phyloP scores from a whole-genome alignment of 1,140 invertebrate species.

The Propsilocerus akamusi region DNA sequence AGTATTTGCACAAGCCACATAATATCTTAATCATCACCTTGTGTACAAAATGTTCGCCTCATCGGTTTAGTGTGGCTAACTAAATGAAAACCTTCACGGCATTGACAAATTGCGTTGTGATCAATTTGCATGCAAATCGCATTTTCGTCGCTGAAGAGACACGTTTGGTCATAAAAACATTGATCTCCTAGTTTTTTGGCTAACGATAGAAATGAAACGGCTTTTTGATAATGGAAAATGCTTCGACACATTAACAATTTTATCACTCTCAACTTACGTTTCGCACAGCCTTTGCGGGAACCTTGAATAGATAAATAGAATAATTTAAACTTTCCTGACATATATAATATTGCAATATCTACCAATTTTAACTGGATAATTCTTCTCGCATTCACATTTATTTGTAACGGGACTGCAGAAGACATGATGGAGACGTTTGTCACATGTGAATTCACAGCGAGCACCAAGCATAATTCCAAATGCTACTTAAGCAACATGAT shows the following conservation, averaged over 20 bases:
- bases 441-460: constrained; percentile 53
- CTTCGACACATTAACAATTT: too few relatives aligned
- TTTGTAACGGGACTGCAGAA: constrained; percentile 47
- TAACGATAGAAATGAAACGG: constrained; percentile 14
- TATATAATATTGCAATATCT: constrained; percentile 18
- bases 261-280: constrained; percentile 53
- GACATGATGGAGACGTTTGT: constrained; percentile 48
- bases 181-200: constrained; percentile 66
- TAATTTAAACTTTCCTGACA: background rate
- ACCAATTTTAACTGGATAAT: constrained; percentile 54
- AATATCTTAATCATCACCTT: constrained; percentile 31
- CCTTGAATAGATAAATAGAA: background rate
- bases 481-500: constrained; percentile 23
- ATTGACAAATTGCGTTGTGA: constrained; percentile 71
- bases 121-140: constrained; percentile 60
- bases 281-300: constrained; percentile 46
- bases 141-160: constrained; percentile 53
- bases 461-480: constrained; percentile 54
- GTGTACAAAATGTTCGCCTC: constrained; percentile 57
- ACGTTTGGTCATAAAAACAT: constrained; percentile 64
- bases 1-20: background rate
- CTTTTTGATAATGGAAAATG: background rate
- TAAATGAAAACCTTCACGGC: constrained; percentile 54
- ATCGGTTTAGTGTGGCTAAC: constrained; percentile 51
- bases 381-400: constrained; percentile 55